A percentile compares a stretch with the other conserved stretches of the same genome.
Conservation (phyloP, 2,113 vertebrate species). For the Pteruthius melanotis region DNA sequence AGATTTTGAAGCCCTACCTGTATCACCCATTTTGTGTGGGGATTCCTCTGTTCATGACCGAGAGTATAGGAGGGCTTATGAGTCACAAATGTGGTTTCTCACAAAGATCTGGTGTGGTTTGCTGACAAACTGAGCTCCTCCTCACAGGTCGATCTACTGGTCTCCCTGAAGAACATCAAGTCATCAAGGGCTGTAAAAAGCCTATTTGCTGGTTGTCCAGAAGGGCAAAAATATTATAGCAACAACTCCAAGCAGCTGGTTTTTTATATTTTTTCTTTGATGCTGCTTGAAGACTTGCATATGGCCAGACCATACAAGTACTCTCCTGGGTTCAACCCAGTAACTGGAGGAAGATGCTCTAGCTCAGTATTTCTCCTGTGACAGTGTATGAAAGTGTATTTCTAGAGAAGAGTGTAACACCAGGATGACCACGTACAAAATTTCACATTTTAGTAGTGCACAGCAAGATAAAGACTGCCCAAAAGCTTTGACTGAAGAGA, state of each 20-base stretch:
- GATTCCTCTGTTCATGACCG: neutral
- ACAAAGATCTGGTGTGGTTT: neutral
- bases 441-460: accelerated
- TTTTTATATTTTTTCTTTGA: neutral
- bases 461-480: neutral
- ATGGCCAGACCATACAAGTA: neutral
- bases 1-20: neutral
- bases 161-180: neutral
- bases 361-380: neutral
- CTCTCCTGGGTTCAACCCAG: neutral
- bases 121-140: neutral
- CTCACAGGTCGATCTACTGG: neutral
- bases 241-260: neutral
- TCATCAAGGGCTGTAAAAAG: neutral
- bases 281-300: neutral
- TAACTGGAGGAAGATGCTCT: neutral
- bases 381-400: neutral
- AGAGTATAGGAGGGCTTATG: neutral
- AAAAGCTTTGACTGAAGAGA: neutral
- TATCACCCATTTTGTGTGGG: neutral
- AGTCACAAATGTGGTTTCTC: neutral
- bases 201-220: neutral
- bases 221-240: neutral
- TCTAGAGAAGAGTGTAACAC: neutral
- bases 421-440: neutral